Evolutionary conservation across 2,888 invertebrate genomes (phyloP).

Genomic region (Ormyrus nitidulus): DNA sequence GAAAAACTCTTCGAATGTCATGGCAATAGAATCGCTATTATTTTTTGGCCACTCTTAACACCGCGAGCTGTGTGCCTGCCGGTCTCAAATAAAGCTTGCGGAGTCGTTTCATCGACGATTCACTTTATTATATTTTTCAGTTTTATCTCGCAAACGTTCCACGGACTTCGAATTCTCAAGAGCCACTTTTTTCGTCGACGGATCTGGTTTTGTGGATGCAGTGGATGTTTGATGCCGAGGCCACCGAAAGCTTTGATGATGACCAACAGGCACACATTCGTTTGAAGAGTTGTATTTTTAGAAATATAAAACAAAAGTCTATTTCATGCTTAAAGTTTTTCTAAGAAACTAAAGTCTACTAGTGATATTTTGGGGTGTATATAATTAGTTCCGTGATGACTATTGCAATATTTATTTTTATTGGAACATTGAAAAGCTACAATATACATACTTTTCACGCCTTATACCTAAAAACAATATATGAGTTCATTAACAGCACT

Average conservation of each 20-base stretch:
- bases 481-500: conserved; percentile 45
- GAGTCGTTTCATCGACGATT: conserved; percentile 40
- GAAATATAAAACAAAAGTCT: conserved; percentile 11
- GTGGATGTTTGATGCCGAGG: conserved; percentile 70
- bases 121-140: background rate
- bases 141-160: conserved; percentile 27
- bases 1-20: conserved; percentile 51
- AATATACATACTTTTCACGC: conserved; percentile 61
- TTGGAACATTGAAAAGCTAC: conserved; percentile 69
- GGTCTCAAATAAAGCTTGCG: conserved; percentile 54
- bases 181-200: conserved; percentile 57
- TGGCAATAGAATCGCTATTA: conserved; percentile 43
- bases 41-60: conserved; percentile 48
- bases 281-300: conserved; percentile 50
- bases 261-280: conserved; percentile 73
- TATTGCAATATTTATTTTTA: conserved; percentile 62
- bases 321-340: conserved; percentile 47
- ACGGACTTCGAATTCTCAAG: conserved; percentile 21
- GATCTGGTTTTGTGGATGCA: conserved; percentile 75
- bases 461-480: conserved; percentile 47
- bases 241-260: conserved; percentile 63
- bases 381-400: conserved; percentile 38
- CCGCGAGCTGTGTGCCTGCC: conserved; percentile 56
- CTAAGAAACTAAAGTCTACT: conserved; percentile 46
- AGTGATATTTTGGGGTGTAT: conserved; percentile 58